Conservation (phyloP, 2,888 invertebrate species). For the Unio delphinus region DNA sequence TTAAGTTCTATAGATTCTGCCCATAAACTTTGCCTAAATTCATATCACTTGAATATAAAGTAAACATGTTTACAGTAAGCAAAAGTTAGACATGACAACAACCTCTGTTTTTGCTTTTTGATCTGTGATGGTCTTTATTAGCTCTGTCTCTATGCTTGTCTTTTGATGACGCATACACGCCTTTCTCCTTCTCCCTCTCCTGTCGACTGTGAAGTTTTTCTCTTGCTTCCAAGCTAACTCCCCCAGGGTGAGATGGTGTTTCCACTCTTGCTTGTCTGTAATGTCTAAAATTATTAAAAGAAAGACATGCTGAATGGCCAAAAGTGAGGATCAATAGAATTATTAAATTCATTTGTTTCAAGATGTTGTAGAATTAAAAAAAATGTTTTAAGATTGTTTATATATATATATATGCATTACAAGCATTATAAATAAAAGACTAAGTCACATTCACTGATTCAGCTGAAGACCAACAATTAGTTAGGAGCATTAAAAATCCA, state of each 20-base stretch:
- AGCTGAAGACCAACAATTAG: no score
- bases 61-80: background rate
- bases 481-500: no score
- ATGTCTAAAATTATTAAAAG: conserved; percentile 71
- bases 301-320: background rate
- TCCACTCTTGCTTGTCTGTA: conserved; percentile 87
- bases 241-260: conserved; percentile 95
- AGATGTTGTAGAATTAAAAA: background rate
- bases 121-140: conserved; percentile 76
- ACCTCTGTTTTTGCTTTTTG: conserved; percentile 68
- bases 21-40: background rate
- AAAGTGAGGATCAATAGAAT: background rate
- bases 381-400: no score
- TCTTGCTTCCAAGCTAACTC: conserved; percentile 85
- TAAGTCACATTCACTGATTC: no score
- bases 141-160: conserved; percentile 67
- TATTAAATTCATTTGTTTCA: background rate
- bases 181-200: conserved; percentile 77
- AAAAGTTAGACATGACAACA: background rate
- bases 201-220: conserved; percentile 80
- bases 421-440: no score
- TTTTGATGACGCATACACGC: conserved; percentile 82
- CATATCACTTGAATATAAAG: background rate
- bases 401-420: no score
- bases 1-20: no score